Percentiles rank a stretch among this genome's conserved stretches.
Conservation (phyloP, 2,113 vertebrate genomes). For the Paradoxurus hermaphroditus region DNA sequence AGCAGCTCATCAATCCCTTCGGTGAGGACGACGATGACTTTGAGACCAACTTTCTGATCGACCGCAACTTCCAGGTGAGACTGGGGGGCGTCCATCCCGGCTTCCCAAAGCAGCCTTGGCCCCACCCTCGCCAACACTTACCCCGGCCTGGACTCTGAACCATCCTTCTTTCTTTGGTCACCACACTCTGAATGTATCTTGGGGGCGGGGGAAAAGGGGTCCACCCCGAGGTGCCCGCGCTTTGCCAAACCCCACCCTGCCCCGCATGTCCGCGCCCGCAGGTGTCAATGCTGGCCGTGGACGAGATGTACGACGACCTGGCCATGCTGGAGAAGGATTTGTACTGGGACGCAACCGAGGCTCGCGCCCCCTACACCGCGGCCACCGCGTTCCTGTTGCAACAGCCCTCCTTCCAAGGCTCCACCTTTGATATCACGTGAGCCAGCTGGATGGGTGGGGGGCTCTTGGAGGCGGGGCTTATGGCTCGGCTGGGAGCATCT, state of each 20-base stretch:
- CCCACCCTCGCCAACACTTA: not conserved
- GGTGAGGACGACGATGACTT: constrained; percentile 96
- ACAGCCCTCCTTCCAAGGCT: constrained; percentile 93
- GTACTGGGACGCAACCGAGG: constrained; percentile 92
- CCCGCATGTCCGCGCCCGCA: not conserved
- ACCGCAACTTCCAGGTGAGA: constrained; percentile 93
- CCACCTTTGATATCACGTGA: constrained; percentile 94
- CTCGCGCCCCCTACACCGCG: constrained; percentile 91
- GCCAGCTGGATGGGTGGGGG: constrained; percentile 46
- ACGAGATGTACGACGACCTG: constrained; percentile 93
- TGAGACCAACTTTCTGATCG: constrained; percentile 94
- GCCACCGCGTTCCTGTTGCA: constrained; percentile 89
- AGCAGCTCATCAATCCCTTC: constrained; percentile 95
- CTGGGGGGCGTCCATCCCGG: not conserved
- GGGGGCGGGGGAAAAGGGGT: not conserved
- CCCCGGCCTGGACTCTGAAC: not conserved
- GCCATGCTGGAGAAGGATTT: constrained; percentile 90
- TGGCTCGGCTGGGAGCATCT: not conserved
- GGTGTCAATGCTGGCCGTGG: constrained; percentile 95
- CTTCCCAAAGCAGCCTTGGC: not conserved
- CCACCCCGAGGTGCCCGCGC: rapidly evolving
- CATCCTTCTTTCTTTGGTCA: not conserved
- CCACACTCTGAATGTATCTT: not conserved
- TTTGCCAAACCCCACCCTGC: not conserved
- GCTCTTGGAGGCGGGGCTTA: not conserved